A percentile compares a stretch with the other conserved stretches of the same genome.
Conservation (phyloP, 2,113 vertebrate genomes). For the Dascyllus trimaculatus region DNA sequence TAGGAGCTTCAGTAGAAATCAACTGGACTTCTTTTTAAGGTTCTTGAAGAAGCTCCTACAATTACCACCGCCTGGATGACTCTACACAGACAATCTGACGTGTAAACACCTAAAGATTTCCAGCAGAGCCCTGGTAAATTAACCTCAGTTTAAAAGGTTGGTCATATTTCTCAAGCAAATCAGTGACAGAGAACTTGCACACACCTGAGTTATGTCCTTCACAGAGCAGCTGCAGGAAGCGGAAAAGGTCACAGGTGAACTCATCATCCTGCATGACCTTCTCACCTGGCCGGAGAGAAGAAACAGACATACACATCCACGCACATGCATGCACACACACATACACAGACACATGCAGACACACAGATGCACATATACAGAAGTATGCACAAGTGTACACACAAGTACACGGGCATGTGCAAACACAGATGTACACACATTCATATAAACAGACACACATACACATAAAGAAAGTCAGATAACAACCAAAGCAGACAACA, state of each 20-base stretch:
- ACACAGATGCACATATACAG: constrained; percentile 21
- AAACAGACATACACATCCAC: constrained; percentile 53
- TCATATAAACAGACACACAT: not conserved
- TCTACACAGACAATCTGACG: too few relatives aligned
- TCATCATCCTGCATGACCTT: constrained; percentile 98
- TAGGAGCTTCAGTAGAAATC: too few relatives aligned
- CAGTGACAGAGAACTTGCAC: not conserved
- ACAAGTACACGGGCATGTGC: constrained; percentile 1
- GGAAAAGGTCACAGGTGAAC: constrained; percentile 98
- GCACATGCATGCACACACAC: constrained; percentile 22
- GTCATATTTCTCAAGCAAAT: not conserved
- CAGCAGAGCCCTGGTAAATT: too few relatives aligned
- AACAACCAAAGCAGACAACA: constrained; percentile 57
- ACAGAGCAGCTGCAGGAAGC: constrained; percentile 96
- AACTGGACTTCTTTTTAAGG: too few relatives aligned
- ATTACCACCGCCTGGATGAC: too few relatives aligned
- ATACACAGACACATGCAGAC: constrained; percentile 27
- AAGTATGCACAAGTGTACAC: constrained; percentile 27
- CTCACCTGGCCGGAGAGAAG: constrained; percentile 88
- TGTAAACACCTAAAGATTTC: not conserved
- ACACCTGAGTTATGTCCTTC: constrained; percentile 97
- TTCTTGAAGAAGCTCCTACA: too few relatives aligned
- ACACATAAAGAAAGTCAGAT: constrained; percentile 59
- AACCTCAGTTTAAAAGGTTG: not conserved
- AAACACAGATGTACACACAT: constrained; percentile 31